phyloP scores from a whole-genome alignment of 2,888 invertebrate genomes.

The Petrolisthes manimaculis region DNA sequence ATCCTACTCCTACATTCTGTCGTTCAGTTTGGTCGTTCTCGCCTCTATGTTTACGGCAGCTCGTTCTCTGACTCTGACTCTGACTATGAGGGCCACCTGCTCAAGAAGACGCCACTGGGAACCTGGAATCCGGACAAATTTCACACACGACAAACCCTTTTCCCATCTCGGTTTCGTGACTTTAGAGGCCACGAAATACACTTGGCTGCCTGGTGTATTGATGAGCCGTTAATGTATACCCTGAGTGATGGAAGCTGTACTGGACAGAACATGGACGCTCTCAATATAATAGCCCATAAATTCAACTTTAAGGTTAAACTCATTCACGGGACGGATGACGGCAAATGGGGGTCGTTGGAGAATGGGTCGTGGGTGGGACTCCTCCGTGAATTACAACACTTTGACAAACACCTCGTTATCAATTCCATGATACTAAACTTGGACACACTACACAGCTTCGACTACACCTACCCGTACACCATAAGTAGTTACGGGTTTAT shows the following conservation, averaged over 20 bases:
- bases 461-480: conserved; percentile 44
- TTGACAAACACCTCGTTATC: conserved; percentile 37
- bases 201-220: neutral
- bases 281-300: neutral
- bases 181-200: neutral
- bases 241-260: neutral
- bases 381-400: conserved; percentile 41
- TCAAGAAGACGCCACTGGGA: neutral
- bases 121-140: neutral
- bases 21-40: neutral
- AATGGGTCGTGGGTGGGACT: conserved; percentile 53
- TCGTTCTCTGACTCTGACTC: neutral
- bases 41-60: conserved; percentile 1
- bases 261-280: neutral
- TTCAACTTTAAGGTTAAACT: neutral
- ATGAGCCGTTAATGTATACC: neutral
- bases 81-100: neutral
- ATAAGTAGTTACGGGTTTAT: conserved; percentile 38
- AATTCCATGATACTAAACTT: conserved; percentile 40
- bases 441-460: conserved; percentile 24
- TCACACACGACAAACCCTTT: neutral
- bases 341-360: conserved; percentile 31
- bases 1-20: conserved; percentile 12
- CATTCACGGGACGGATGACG: conserved; percentile 9
- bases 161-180: neutral